Evolutionary conservation across 2,797 vertebrate genomes (phyloP), one percentile per base, ranked within the genome.

Genomic region (Leuciscus waleckii): DNA sequence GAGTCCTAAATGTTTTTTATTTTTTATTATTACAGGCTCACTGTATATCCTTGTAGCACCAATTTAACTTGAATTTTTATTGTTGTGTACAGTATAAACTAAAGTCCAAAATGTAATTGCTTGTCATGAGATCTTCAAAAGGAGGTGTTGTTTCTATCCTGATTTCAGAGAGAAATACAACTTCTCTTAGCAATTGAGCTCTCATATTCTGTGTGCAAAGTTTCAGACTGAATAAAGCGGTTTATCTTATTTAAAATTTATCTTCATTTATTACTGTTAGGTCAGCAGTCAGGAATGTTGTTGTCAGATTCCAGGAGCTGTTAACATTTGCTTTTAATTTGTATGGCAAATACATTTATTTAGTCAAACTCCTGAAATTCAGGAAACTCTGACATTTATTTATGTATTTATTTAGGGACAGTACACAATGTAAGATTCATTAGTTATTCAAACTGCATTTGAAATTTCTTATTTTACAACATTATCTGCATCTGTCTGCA

Each of bases 71-170:
- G 0, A 1, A 10, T 1, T 41, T 37, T 78, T 39, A 61, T 77
- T 61, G 54, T 41, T 77, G n/a, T 29, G 23, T 19, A 61, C 23
- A 43, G 37, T 29, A 43, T 78, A 63, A 63, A 16, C 61, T 29
- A 65, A 78, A 78, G 76, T 63, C n/a, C n/a, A 82, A 43, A 58
- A 32, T 71, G 14, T 71, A 70, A 37, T 70, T 81, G 23, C 19
- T 49, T 39, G 35, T 63, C 56, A 78, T 6, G n/a, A 61, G 76
- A 61, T 63, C n/a, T 54, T 16, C 6, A 32, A 54, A 13, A 21
- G 26, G 19, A 54, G 46, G 3, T 61, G 23, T 17, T 61, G 2
- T 58, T 17, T 39, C 51, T 37, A 5, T 58, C 35, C 23, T 58
- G 16, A n/a, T 77, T n/a, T 58, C 49, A 76, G 49, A 56, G 29